A percentile compares a stretch with the other conserved stretches of the same genome.
phyloP scores from a whole-genome alignment of 2,797 vertebrate genomes.

The Lepilemur septentrionalis region DNA sequence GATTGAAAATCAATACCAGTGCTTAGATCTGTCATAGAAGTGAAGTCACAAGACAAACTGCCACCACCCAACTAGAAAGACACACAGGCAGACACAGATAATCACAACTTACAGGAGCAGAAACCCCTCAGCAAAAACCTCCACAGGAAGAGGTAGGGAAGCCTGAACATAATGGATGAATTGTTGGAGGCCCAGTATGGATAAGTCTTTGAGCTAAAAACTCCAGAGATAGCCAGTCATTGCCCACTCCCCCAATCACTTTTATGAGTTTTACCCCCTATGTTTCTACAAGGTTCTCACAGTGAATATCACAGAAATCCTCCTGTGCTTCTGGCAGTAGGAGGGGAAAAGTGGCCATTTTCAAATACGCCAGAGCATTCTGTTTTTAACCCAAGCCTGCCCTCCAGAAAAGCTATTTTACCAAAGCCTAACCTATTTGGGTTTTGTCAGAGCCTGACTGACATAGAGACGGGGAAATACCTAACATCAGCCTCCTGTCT shows the following conservation, averaged over 20 bases:
- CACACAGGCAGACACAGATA: neutral
- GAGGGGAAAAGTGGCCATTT: neutral
- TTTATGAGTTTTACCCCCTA: neutral
- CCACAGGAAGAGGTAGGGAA: neutral
- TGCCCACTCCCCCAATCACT: neutral
- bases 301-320: neutral
- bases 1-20: neutral
- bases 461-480: neutral
- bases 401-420: neutral
- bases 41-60: neutral
- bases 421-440: neutral
- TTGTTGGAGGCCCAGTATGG: neutral
- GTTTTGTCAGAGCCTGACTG: neutral
- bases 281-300: neutral
- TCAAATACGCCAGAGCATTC: neutral
- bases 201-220: neutral
- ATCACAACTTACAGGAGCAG: neutral
- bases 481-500: neutral
- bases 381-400: neutral
- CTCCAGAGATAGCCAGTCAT: neutral
- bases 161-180: neutral
- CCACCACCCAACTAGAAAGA: neutral
- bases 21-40: neutral
- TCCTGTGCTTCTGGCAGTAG: neutral
- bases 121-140: neutral